These are phyloP conservation scores for Arrhopalites spinosus DNA, from an alignment of 2,888 invertebrate species.

Conservation along the genomic window DNA sequence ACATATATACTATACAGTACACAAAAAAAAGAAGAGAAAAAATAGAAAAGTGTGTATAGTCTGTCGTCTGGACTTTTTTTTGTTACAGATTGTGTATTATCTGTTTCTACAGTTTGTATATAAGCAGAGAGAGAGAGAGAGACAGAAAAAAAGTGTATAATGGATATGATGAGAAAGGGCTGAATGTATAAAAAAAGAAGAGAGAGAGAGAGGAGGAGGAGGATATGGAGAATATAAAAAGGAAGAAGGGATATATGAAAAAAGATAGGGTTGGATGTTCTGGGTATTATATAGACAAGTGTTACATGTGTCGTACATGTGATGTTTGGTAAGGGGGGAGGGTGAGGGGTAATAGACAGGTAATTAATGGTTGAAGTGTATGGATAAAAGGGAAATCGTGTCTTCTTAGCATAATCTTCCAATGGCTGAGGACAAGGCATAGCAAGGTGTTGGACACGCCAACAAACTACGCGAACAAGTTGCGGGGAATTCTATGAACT, in stretches of 20 bases:
- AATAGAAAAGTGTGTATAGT: no score
- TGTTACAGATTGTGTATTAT: no score
- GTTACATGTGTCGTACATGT: conserved; percentile 45
- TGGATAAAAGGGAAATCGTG: conserved; percentile 56
- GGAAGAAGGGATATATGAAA: background rate
- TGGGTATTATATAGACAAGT: conserved; percentile 38
- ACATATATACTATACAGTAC: no score
- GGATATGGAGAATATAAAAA: background rate
- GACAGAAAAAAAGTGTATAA: background rate
- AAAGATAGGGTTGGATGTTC: background rate
- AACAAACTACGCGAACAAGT: conserved; percentile 56
- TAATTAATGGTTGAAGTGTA: conserved; percentile 56
- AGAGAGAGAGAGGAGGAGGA: background rate
- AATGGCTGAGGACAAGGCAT: conserved; percentile 54
- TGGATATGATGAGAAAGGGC: background rate
- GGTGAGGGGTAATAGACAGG: conserved; percentile 56
- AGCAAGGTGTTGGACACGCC: conserved; percentile 57
- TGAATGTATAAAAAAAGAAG: background rate
- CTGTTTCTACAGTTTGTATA: no score
- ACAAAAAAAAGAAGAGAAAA: no score
- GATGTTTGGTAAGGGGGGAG: conserved; percentile 37
- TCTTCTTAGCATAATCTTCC: conserved; percentile 56
- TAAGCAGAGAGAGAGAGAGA: background rate
- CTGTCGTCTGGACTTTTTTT: no score
- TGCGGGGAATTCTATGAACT: conserved; percentile 47